Base-by-base conservation (phyloP, 2,113 vertebrate genomes). In the Meles meles region DNA sequence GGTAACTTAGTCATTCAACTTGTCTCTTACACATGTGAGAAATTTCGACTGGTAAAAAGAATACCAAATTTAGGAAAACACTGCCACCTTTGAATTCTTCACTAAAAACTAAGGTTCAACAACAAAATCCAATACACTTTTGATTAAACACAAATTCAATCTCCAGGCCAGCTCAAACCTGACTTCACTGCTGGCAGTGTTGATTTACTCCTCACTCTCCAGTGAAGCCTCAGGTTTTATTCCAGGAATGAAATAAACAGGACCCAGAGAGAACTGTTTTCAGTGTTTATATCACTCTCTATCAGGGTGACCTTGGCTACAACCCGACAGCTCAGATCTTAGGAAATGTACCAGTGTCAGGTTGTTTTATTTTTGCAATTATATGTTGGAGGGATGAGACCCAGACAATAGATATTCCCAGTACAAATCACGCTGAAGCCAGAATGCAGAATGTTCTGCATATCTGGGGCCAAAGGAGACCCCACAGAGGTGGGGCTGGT, bases 351-450 rank as follows among this genome's bases (percentile, higher is more conserved):
- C 39, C 31, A 20, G 13, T 59, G 65, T 96, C 86, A 71, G 59
- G 67, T 67, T 87, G 94, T 65, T 97, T 93, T 96, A 89, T 95
- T 95, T 92, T 96, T 96, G 31, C 67, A 86, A 83, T 96, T 95
- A 79, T n/a, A 25, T 14, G 10, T 95, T 82, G 18, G 34, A 17
- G 7, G 17, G 1, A 93, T 77, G 47, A 92, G 18, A 93, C n/a
- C 6, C 83, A 87, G 61, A 74, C 52, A 74, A 18, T 27, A 86
- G 12, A 69, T 93, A 82, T 13, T 92, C 67, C 79, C n/a, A 42
- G 37, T 85, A 44, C 31, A 74, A 63, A 89, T 96, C 86, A 82
- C 47, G 52, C 49, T 71, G 77, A 96, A 49, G 34, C 34, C 59
- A 80, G 61, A 88, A 93, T 44, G 88, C 88, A 49, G 65, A 71